phyloP scores from a whole-genome alignment of 2,113 vertebrate species.

The Marmota flaviventris region DNA sequence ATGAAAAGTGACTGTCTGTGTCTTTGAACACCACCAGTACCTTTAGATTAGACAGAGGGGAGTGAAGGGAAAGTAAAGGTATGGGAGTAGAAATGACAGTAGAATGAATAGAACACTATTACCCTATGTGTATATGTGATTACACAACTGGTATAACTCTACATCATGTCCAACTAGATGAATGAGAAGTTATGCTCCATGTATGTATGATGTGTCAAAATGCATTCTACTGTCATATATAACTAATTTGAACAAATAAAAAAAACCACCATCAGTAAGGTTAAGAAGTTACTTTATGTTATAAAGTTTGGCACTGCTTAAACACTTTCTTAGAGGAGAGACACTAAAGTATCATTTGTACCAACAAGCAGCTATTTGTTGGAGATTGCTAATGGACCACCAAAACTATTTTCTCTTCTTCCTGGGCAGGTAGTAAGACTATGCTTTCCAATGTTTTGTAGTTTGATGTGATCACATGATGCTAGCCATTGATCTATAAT shows the following conservation, averaged over 20 bases:
- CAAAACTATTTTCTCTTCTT: background rate
- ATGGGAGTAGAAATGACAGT: no score
- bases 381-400: background rate
- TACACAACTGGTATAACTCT: no score
- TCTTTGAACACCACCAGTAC: background rate
- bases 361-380: background rate
- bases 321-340: conserved; percentile 19
- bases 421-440: background rate
- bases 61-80: no score
- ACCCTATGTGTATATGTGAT: no score
- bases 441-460: background rate
- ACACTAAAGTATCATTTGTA: background rate
- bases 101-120: no score
- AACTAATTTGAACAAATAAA: no score
- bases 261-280: background rate
- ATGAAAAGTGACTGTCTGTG: background rate
- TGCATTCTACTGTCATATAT: no score
- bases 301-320: conserved; percentile 14
- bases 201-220: no score
- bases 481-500: background rate
- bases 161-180: no score
- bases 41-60: no score
- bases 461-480: background rate
- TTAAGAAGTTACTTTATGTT: background rate
- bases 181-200: no score